These are phyloP conservation scores for Labeo calbasu DNA, from an alignment of 2,797 vertebrate species.

Conservation along the genomic window DNA sequence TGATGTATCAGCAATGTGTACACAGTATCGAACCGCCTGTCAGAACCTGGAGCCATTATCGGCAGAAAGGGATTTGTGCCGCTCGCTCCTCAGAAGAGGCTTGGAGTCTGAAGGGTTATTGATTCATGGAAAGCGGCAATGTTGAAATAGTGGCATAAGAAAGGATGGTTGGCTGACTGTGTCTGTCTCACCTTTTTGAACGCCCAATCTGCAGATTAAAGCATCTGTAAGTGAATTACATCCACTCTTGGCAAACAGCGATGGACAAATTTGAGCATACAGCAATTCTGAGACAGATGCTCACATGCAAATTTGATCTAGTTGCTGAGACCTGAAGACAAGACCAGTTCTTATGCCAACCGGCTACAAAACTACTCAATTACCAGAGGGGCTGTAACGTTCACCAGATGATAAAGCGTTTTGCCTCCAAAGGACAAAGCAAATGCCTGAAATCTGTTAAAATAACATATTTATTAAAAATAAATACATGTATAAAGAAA, in stretches of 20 bases:
- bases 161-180: constrained; percentile 57
- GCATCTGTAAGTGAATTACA: constrained; percentile 41
- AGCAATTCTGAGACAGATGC: constrained; percentile 29
- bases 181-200: constrained; percentile 40
- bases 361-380: neutral
- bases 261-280: constrained; percentile 22
- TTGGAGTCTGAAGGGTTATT: constrained; percentile 67
- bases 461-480: neutral
- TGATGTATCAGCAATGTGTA: constrained; percentile 36
- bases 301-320: constrained; percentile 15
- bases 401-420: neutral
- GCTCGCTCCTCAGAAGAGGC: constrained; percentile 66
- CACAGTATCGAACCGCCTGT: constrained; percentile 42
- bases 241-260: constrained; percentile 5
- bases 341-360: constrained; percentile 6
- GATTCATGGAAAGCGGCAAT: constrained; percentile 62
- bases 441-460: neutral
- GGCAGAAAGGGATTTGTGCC: constrained; percentile 63
- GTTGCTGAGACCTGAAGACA: constrained; percentile 13
- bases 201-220: constrained; percentile 53
- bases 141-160: constrained; percentile 45
- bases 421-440: neutral
- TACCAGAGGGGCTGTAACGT: neutral
- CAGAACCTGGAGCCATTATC: constrained; percentile 49
- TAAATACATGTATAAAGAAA: neutral